These are phyloP conservation scores for Ataeniobius toweri DNA, from an alignment of 2,797 vertebrate genomes.

Conservation along the genomic window DNA sequence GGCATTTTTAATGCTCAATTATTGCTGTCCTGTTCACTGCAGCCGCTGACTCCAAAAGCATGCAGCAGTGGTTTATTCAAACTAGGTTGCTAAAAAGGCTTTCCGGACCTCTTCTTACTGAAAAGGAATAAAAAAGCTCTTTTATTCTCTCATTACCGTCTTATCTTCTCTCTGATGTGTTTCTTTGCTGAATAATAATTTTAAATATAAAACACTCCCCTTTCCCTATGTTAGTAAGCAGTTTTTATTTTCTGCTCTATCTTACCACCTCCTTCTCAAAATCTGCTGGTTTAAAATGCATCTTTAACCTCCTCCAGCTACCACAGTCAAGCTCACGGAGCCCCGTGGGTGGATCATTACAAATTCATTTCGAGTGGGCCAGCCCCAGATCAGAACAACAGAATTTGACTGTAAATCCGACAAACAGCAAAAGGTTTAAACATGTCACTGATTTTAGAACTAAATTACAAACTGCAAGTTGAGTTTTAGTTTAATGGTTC, in stretches of 20 bases:
- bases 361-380: conserved; percentile 39
- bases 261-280: conserved; percentile 20
- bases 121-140: conserved; percentile 12
- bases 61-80: conserved; percentile 24
- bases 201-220: neutral
- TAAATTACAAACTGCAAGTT: neutral
- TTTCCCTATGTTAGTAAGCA: neutral
- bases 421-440: conserved; percentile 6
- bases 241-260: neutral
- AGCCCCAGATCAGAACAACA: conserved; percentile 11
- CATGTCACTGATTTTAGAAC: neutral
- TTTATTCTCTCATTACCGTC: conserved; percentile 14
- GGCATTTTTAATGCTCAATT: neutral
- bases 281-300: conserved; percentile 28
- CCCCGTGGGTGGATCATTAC: conserved; percentile 39
- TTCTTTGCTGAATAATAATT: conserved; percentile 12
- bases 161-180: neutral
- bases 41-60: conserved; percentile 11
- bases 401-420: conserved; percentile 23
- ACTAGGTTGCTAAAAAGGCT: conserved; percentile 19
- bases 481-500: neutral
- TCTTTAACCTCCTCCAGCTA: conserved; percentile 35
- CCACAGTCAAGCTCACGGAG: conserved; percentile 9
- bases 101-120: conserved; percentile 1
- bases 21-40: neutral